Conservation (phyloP, 2,888 invertebrate genomes). For the Mylabris sibirica region DNA sequence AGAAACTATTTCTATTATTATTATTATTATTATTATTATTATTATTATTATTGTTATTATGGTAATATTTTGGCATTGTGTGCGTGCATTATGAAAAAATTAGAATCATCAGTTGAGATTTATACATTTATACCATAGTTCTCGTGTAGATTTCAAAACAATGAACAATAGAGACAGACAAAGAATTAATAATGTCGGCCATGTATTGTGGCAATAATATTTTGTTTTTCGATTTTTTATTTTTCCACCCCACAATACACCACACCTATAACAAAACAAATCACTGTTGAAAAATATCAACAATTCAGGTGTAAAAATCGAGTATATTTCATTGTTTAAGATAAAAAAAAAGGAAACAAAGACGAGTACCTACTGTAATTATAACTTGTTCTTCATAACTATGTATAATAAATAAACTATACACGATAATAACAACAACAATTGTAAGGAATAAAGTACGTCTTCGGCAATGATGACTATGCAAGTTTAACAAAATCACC, state of each 20-base stretch:
- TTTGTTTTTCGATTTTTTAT: background rate
- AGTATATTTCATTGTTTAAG: background rate
- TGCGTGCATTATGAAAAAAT: conserved; percentile 1
- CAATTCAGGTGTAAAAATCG: background rate
- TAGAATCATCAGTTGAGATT: background rate
- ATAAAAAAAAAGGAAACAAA: background rate
- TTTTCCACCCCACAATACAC: background rate
- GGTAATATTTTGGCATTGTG: background rate
- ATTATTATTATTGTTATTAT: background rate
- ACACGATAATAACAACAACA: background rate
- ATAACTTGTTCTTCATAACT: conserved; percentile 32
- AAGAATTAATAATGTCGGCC: background rate
- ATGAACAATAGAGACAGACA: conserved; percentile 8
- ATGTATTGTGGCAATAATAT: background rate
- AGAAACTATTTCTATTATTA: background rate
- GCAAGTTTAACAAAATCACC: conserved; percentile 24
- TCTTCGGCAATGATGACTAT: conserved; percentile 46
- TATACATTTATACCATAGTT: background rate
- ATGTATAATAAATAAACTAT: background rate
- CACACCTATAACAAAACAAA: background rate
- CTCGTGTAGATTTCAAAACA: background rate
- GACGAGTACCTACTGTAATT: conserved; percentile 41
- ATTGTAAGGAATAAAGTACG: background rate
- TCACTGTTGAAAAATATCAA: background rate
- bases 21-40: background rate